phyloP scores from a whole-genome alignment of 2,113 vertebrate species.

The Colinus virginianus region DNA sequence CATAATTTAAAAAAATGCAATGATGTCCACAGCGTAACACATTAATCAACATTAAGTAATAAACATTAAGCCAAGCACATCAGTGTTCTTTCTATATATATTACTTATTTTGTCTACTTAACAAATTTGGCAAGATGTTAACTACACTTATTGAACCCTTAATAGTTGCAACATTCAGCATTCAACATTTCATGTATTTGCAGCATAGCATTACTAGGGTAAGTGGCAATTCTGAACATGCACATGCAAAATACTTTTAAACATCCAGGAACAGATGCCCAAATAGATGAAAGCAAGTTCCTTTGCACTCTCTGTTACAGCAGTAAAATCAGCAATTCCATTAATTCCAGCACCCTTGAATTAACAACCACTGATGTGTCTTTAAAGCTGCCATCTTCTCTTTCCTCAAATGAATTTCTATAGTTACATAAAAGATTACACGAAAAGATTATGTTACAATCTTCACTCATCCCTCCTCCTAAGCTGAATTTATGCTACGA shows the following conservation, averaged over 20 bases:
- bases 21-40: background rate
- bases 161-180: background rate
- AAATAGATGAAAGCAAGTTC: background rate
- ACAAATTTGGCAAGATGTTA: background rate
- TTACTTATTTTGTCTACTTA: background rate
- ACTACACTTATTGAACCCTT: background rate
- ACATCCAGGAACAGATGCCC: background rate
- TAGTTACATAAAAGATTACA: background rate
- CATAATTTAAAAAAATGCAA: background rate
- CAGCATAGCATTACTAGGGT: background rate
- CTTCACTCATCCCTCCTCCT: background rate
- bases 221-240: background rate
- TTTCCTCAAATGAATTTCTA: background rate
- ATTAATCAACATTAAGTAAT: background rate
- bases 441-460: background rate
- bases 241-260: background rate
- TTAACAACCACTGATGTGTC: fast-evolving
- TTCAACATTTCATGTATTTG: background rate
- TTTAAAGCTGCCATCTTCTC: background rate
- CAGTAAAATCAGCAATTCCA: background rate
- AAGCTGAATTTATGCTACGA: background rate
- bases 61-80: background rate
- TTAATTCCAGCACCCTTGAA: background rate
- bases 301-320: background rate
- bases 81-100: background rate